These are phyloP conservation scores for Zosterops pallidus DNA, from an alignment of 2,113 vertebrate genomes.

Conservation along the genomic window DNA sequence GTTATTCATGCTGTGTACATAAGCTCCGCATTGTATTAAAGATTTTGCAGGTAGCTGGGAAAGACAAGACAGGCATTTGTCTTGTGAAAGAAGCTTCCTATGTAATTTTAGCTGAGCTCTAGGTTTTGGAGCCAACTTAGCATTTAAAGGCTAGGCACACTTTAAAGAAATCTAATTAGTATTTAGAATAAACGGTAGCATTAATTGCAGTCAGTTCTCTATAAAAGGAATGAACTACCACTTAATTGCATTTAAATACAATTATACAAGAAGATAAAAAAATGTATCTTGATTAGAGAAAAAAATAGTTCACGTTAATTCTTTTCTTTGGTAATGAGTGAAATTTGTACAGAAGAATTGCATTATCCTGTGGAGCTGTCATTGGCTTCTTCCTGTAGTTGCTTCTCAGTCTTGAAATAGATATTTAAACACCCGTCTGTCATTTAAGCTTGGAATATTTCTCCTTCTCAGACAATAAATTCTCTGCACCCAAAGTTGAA, in stretches of 20 bases:
- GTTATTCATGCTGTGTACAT: not conserved
- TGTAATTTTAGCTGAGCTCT: not conserved
- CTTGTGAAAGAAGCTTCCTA: not conserved
- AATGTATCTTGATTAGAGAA: slow-evolving; percentile 66
- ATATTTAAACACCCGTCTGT: slow-evolving; percentile 24
- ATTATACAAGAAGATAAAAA: not conserved
- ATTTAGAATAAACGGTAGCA: slow-evolving; percentile 44
- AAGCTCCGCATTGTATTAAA: not conserved
- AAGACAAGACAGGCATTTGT: not conserved
- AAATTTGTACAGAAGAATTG: slow-evolving; percentile 37
- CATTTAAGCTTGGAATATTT: slow-evolving; percentile 51
- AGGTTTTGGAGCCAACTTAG: slow-evolving; percentile 46
- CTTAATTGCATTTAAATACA: slow-evolving; percentile 69
- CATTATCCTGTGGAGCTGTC: slow-evolving; percentile 40
- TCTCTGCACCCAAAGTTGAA: slow-evolving; percentile 42
- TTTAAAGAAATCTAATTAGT: slow-evolving; percentile 60
- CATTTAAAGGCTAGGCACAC: slow-evolving; percentile 54
- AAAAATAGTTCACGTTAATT: slow-evolving; percentile 26
- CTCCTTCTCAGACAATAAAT: slow-evolving; percentile 59
- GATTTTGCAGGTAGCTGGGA: not conserved
- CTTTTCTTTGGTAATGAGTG: slow-evolving; percentile 48
- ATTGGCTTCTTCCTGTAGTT: slow-evolving; percentile 38
- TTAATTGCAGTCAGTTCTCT: slow-evolving; percentile 65
- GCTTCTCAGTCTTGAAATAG: slow-evolving; percentile 40
- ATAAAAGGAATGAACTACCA: slow-evolving; percentile 51